Percentiles rank a stretch among this genome's conserved stretches.
Conservation (phyloP, 1,140 invertebrate genomes). For the Zaprionus nigranus region DNA sequence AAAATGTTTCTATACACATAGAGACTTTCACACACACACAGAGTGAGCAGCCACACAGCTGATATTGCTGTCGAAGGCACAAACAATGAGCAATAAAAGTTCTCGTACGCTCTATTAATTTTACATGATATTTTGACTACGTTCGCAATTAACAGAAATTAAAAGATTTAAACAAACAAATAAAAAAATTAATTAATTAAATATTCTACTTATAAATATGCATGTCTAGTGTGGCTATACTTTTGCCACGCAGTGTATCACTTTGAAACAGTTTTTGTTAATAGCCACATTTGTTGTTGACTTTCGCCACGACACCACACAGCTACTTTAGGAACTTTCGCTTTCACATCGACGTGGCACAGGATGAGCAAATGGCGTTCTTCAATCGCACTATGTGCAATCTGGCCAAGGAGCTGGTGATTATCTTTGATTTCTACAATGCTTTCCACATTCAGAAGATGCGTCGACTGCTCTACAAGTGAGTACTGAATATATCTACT, state of each 20-base stretch:
- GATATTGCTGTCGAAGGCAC: slow-evolving; percentile 29
- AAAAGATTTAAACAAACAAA: too few relatives aligned
- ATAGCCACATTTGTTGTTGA: slow-evolving; percentile 19
- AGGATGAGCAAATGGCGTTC: slow-evolving; percentile 77
- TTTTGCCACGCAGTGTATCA: slow-evolving; percentile 18
- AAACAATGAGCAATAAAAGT: slow-evolving; percentile 37
- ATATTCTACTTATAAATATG: background rate
- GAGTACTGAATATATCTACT: slow-evolving; percentile 11
- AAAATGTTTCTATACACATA: slow-evolving; percentile 44
- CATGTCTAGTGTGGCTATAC: background rate
- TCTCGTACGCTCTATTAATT: background rate
- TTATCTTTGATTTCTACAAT: slow-evolving; percentile 79
- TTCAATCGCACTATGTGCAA: slow-evolving; percentile 72
- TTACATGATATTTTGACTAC: background rate
- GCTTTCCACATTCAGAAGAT: slow-evolving; percentile 82
- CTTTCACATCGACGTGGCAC: slow-evolving; percentile 72
- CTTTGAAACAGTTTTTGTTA: slow-evolving; percentile 24
- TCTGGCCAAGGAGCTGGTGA: slow-evolving; percentile 72
- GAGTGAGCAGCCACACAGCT: slow-evolving; percentile 39
- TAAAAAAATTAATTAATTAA: background rate
- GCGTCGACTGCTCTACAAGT: slow-evolving; percentile 77
- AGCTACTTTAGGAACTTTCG: slow-evolving; percentile 83
- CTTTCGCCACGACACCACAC: slow-evolving; percentile 27
- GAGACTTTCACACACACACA: background rate
- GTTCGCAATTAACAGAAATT: background rate